These are phyloP conservation scores for Gymnothorax reevesii DNA, from an alignment of 2,797 vertebrate species.

Conservation along the genomic window DNA sequence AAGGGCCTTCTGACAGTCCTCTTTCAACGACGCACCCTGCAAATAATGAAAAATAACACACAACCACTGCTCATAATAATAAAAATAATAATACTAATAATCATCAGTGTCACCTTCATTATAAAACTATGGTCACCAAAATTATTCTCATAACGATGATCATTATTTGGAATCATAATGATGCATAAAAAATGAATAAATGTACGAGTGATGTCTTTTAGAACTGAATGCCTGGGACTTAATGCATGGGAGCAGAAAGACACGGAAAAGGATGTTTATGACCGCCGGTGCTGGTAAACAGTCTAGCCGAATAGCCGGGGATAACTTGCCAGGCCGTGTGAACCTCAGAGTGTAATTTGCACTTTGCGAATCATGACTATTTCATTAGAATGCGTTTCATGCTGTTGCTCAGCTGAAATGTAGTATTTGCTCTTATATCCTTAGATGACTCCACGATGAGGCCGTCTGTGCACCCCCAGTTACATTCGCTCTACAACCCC, in stretches of 20 bases:
- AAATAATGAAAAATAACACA: neutral
- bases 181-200: neutral
- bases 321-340: constrained; percentile 25
- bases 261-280: neutral
- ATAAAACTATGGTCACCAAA: neutral
- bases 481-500: constrained; percentile 37
- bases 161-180: neutral
- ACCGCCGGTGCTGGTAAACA: neutral
- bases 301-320: neutral
- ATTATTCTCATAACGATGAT: neutral
- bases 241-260: neutral
- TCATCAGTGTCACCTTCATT: too few species aligned
- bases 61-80: neutral
- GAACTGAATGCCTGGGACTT: neutral
- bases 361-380: constrained; percentile 58
- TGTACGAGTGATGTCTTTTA: neutral
- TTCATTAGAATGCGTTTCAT: constrained; percentile 74
- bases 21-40: neutral
- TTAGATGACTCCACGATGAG: constrained; percentile 58
- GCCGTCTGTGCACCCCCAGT: constrained; percentile 56
- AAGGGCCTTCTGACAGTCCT: neutral
- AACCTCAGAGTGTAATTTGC: constrained; percentile 68
- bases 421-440: constrained; percentile 70
- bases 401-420: constrained; percentile 67
- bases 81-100: neutral